phyloP scores from a whole-genome alignment of 2,113 vertebrate species.

The Spheniscus mendiculus region DNA sequence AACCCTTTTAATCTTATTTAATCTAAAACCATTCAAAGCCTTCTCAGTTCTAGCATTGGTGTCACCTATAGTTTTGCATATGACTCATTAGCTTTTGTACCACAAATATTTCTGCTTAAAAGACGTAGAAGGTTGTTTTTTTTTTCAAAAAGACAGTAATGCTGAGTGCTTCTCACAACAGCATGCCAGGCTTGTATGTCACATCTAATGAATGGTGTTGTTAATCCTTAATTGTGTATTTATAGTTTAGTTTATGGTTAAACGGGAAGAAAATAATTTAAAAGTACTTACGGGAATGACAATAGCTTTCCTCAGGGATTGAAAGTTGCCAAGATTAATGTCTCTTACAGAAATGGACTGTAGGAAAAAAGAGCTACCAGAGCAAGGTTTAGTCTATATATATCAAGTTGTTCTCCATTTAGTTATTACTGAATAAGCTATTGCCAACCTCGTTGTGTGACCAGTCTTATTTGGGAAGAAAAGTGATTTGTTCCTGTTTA shows the following conservation, averaged over 20 bases:
- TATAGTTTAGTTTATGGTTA: conserved; percentile 33
- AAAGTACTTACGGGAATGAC: neutral
- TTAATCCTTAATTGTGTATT: conserved; percentile 23
- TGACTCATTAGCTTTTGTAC: no score
- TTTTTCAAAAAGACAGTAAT: neutral
- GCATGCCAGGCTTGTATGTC: neutral
- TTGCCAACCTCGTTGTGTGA: neutral
- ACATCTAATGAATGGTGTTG: neutral
- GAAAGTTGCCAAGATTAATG: neutral
- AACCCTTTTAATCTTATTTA: no score
- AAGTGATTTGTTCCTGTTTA: neutral
- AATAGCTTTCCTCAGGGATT: neutral
- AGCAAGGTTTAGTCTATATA: neutral
- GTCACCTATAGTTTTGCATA: no score
- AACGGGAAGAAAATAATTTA: neutral
- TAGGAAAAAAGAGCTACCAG: neutral
- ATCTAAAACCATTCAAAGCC: no score
- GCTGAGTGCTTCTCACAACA: neutral
- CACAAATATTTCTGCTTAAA: no score
- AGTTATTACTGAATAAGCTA: neutral
- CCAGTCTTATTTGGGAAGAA: neutral
- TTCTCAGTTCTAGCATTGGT: no score
- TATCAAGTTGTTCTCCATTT: neutral
- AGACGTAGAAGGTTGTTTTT: no score
- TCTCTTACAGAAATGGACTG: neutral